Base-by-base conservation (phyloP, 2,888 invertebrate genomes). In the Cataglyphis cursor region DNA sequence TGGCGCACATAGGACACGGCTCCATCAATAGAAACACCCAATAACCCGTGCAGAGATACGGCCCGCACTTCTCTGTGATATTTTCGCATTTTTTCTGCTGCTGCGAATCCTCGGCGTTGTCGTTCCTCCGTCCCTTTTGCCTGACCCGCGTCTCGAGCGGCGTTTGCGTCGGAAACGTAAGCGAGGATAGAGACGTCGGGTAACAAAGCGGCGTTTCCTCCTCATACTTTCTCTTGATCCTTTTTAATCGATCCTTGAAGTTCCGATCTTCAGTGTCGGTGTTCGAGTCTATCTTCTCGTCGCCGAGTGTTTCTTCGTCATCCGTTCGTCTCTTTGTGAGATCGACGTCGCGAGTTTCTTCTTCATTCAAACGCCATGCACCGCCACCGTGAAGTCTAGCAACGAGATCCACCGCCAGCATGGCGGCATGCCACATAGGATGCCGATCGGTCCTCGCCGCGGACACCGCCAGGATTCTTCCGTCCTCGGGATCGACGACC, bases 1-100 rank as follows among this genome's bases (percentile, higher is more conserved):
- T 99, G 0, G 98, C 96, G 95, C 99, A 99, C 97, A 99, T 98
- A 0, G 98, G 94, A 95, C 99, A 99, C 0, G 99, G 99, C 94
- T 99, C 99, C 84, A 96, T 96, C 0, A 97, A 96, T 61, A 98
- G 94, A 93, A 98, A 99, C 1, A 98, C 95, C 95, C 98, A 97
- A 94, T 98, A 98, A 2, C 98, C 98, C 0, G 99, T 98, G 95
- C 98, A 98, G 68, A 98, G 95, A 94, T 98, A 98, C 0, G 97
- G 97, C 1, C 96, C 96, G 68, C 95, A 94, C n/a, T 94, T 91
- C 51, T 95, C 95, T 0, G 90, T 44, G 15, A 87, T 83, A 3
- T 24, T 64, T 12, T 57, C 38, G 5, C 38, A 57, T 0, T 18
- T 28, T 0, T 35, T 61, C 9, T 70, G 48, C 0, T 70, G 48